These are phyloP conservation scores for Myrmecobius fasciatus DNA, from an alignment of 2,113 vertebrate genomes.

Conservation along the genomic window DNA sequence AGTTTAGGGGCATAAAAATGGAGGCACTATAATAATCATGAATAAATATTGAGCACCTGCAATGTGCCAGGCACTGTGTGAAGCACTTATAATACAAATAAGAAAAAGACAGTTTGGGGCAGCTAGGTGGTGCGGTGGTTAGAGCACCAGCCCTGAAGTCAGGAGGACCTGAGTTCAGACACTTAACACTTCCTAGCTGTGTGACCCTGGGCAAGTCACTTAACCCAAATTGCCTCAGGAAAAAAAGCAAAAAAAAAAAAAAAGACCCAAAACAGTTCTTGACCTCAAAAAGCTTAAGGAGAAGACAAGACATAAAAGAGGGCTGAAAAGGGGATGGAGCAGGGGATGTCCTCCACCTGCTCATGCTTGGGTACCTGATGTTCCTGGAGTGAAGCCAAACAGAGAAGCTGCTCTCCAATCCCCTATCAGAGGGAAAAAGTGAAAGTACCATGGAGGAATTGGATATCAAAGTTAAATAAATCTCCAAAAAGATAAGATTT, in stretches of 20 bases:
- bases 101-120: not conserved
- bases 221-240: too few species aligned
- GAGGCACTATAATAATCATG: not conserved
- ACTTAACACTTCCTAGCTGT: too few species aligned
- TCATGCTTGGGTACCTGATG: not conserved
- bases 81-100: not conserved
- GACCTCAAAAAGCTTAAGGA: not conserved
- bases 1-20: not conserved
- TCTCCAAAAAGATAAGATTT: not conserved
- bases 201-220: too few species aligned
- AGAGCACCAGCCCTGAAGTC: too few species aligned
- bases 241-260: too few species aligned
- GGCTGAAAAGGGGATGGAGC: not conserved
- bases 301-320: not conserved
- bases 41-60: constrained; percentile 14
- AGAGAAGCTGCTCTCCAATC: not conserved
- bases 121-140: too few species aligned
- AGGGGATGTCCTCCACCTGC: not conserved
- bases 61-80: not conserved
- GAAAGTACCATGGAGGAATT: not conserved
- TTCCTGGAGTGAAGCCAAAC: not conserved
- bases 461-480: not conserved
- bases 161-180: too few species aligned
- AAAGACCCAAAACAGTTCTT: too few species aligned
- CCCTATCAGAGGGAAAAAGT: not conserved